phyloP scores from a whole-genome alignment of 2,113 vertebrate genomes.

The Pelmatolapia mariae region DNA sequence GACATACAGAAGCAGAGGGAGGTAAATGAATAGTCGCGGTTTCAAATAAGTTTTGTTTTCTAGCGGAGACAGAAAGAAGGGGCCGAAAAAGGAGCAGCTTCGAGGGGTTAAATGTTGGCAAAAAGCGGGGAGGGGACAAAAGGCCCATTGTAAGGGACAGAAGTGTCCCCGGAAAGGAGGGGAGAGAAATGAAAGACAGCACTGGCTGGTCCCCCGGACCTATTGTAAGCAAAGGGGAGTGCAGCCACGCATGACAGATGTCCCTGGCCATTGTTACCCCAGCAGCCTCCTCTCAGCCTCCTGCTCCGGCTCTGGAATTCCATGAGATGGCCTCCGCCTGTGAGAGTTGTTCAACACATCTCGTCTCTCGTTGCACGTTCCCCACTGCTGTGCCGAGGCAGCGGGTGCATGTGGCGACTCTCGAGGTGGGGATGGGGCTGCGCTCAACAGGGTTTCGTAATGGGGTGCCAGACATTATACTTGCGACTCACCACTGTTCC shows the following conservation, averaged over 20 bases:
- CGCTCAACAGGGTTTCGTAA: background rate
- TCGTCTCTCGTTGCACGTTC: background rate
- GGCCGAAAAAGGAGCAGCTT: conserved; percentile 66
- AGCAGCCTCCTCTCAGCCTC: conserved; percentile 68
- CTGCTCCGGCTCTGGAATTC: conserved; percentile 63
- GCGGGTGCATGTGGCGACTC: background rate
- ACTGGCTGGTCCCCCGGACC: conserved; percentile 62
- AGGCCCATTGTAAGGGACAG: conserved; percentile 69
- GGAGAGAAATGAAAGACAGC: conserved; percentile 72
- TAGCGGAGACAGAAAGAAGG: conserved; percentile 48
- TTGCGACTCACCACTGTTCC: conserved; percentile 18
- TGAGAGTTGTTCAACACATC: conserved; percentile 20
- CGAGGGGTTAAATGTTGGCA: conserved; percentile 72
- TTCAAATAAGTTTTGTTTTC: conserved; percentile 67
- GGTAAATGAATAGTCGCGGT: conserved; percentile 51
- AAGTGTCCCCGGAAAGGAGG: conserved; percentile 75
- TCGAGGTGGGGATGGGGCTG: background rate
- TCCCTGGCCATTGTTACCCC: conserved; percentile 69
- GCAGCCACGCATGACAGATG: conserved; percentile 81
- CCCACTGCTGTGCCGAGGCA: background rate
- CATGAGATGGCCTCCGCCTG: conserved; percentile 54
- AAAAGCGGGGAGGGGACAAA: conserved; percentile 69
- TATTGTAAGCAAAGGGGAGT: conserved; percentile 71
- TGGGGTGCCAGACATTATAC: conserved; percentile 28
- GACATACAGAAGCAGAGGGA: conserved; percentile 54